phyloP scores from a whole-genome alignment of 2,113 vertebrate genomes.

The Mirza zaza region DNA sequence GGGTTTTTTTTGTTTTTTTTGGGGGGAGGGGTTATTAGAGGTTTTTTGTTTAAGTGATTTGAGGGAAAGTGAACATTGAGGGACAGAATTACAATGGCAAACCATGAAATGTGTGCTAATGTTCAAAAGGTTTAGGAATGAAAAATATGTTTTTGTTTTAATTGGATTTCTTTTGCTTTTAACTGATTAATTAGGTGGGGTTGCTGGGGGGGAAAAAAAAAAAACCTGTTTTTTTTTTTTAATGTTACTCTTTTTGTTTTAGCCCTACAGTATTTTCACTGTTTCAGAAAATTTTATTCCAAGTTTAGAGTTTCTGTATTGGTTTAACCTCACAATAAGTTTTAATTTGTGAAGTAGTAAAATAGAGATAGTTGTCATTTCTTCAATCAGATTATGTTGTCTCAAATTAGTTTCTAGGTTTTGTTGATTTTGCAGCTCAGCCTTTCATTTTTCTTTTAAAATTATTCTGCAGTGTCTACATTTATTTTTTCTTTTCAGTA shows the following conservation, averaged over 20 bases:
- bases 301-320: background rate
- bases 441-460: background rate
- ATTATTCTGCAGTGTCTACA: background rate
- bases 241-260: background rate
- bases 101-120: background rate
- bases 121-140: background rate
- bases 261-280: background rate
- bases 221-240: background rate
- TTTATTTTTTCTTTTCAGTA: background rate
- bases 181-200: background rate
- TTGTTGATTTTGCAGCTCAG: background rate
- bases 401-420: background rate
- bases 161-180: background rate
- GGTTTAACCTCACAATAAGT: background rate
- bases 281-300: background rate
- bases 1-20: background rate
- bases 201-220: background rate
- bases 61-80: background rate
- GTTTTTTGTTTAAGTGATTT: background rate
- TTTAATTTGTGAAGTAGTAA: background rate
- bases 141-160: background rate
- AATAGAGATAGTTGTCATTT: background rate
- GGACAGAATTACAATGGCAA: background rate
- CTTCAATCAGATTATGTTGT: background rate
- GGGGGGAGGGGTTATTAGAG: background rate